These are phyloP conservation scores for Atrina japonica DNA, from an alignment of 2,888 invertebrate genomes.

Conservation along the genomic window DNA sequence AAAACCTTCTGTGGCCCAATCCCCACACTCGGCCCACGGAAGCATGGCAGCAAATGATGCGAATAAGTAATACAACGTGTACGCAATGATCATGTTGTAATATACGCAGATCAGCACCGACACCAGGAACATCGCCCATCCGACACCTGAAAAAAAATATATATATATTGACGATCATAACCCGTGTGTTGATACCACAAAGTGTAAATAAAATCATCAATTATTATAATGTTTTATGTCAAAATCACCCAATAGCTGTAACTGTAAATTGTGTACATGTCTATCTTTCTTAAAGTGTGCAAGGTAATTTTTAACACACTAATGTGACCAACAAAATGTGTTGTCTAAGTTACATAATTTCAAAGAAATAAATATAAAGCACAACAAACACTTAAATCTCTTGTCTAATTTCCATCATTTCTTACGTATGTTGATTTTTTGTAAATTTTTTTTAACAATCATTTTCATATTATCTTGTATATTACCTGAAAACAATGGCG, in stretches of 20 bases:
- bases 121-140: constrained; percentile 83
- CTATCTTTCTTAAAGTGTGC: no score
- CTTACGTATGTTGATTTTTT: no score
- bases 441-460: no score
- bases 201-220: no score
- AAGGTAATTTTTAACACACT: not conserved
- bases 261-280: no score
- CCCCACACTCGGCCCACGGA: constrained; percentile 81
- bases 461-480: no score
- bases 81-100: constrained; percentile 83
- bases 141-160: constrained; percentile 80
- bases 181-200: no score
- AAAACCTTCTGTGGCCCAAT: constrained; percentile 80
- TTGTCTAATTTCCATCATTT: no score
- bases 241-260: no score
- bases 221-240: no score
- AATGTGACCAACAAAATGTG: not conserved
- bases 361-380: no score
- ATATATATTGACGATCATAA: not conserved
- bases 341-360: not conserved
- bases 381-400: no score
- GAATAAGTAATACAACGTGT: constrained; percentile 83
- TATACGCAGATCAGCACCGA: constrained; percentile 82
- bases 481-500: constrained; percentile 76
- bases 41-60: constrained; percentile 80